phyloP scores from a whole-genome alignment of 2,888 invertebrate genomes.

The Brachypalpus laphriformis region DNA sequence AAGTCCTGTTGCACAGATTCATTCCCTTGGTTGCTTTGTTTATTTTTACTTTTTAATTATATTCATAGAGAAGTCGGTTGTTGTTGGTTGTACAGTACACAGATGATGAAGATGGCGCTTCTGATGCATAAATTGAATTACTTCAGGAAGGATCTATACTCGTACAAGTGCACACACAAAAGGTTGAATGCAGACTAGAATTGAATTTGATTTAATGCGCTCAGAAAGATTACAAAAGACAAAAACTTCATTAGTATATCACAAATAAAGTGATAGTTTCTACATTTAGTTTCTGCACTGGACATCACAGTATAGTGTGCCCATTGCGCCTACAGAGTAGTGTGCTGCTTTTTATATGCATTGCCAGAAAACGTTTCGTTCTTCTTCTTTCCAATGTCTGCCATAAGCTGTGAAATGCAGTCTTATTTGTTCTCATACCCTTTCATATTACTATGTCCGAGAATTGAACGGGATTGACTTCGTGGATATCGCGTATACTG shows the following conservation, averaged over 20 bases:
- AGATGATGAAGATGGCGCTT: not conserved
- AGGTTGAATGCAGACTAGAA: not conserved
- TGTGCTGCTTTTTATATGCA: too few species aligned
- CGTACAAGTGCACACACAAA: not conserved
- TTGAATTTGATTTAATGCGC: not conserved
- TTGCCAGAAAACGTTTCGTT: too few species aligned
- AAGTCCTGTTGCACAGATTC: not conserved
- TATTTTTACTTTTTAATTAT: conserved; percentile 15
- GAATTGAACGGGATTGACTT: too few species aligned
- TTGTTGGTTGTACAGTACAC: not conserved
- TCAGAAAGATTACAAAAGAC: not conserved
- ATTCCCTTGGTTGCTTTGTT: not conserved
- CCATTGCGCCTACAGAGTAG: too few species aligned
- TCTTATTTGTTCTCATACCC: too few species aligned
- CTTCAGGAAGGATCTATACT: not conserved
- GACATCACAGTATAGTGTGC: too few species aligned
- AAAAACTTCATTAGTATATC: not conserved
- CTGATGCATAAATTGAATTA: conserved; percentile 2
- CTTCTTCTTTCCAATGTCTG: too few species aligned
- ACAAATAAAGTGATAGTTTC: too few species aligned
- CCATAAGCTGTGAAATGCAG: too few species aligned
- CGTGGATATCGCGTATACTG: too few species aligned
- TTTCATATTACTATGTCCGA: too few species aligned
- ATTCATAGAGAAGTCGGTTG: conserved; percentile 15
- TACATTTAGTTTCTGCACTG: too few species aligned